Conservation (phyloP, 2,113 vertebrate genomes). For the Todiramphus chloris region DNA sequence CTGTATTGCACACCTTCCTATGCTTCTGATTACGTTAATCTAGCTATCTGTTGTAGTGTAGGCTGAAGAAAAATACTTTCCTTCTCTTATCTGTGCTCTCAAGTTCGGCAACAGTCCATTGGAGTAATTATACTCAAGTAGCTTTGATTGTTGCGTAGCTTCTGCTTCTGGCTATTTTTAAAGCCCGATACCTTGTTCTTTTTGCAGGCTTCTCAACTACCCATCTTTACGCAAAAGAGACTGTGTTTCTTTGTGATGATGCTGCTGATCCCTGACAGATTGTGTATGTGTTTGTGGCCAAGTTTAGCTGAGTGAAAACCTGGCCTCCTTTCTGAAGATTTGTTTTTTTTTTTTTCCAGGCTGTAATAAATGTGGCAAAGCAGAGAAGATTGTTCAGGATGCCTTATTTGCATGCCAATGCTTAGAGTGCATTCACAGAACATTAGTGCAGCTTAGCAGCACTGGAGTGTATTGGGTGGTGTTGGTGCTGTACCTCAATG, state of each 20-base stretch:
- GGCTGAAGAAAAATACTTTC: background rate
- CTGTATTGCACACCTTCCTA: background rate
- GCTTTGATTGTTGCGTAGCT: background rate
- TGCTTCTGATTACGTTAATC: background rate
- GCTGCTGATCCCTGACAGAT: conserved; percentile 41
- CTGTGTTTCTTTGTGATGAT: conserved; percentile 16
- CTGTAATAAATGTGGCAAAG: conserved; percentile 13
- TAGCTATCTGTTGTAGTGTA: background rate
- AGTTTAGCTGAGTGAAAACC: conserved; percentile 39
- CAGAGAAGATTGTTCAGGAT: background rate
- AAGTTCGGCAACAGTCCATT: background rate
- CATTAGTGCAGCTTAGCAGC: background rate
- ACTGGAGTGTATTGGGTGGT: background rate
- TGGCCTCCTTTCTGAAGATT: conserved; percentile 32
- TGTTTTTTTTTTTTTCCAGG: background rate
- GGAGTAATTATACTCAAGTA: background rate
- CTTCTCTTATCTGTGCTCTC: background rate
- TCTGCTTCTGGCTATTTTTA: conserved; percentile 33
- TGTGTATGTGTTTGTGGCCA: conserved; percentile 22
- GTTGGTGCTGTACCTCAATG: background rate
- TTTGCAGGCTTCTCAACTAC: background rate
- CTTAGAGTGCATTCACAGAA: background rate
- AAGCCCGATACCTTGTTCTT: background rate
- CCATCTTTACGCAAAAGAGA: background rate
- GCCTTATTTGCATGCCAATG: background rate